A percentile compares a stretch with the other conserved stretches of the same genome.
Evolutionary conservation across 2,888 invertebrate species (phyloP).

Genomic region (Sinodicranocentrus sp.): DNA sequence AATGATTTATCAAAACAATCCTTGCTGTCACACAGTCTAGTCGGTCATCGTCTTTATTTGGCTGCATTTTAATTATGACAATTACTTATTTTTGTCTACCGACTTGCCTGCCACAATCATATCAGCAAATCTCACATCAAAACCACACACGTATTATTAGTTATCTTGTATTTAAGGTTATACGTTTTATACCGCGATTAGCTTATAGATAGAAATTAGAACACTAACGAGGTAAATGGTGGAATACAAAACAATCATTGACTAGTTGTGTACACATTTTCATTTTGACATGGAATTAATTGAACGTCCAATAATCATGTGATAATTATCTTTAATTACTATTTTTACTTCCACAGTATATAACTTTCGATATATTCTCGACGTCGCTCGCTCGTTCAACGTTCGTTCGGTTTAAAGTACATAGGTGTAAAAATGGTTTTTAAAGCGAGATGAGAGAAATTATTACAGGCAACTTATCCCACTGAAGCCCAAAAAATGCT

Average conservation of each 20-base stretch:
- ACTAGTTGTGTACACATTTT: slow-evolving; percentile 43
- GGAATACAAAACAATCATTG: slow-evolving; percentile 57
- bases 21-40: slow-evolving; percentile 29
- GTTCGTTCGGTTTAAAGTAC: background rate
- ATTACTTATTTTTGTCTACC: background rate
- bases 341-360: slow-evolving; percentile 12
- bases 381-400: too few species aligned
- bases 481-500: slow-evolving; percentile 48
- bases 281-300: slow-evolving; percentile 46
- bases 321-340: slow-evolving; percentile 34
- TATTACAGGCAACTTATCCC: slow-evolving; percentile 56
- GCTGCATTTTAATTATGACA: slow-evolving; percentile 6
- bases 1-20: slow-evolving; percentile 9
- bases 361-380: background rate
- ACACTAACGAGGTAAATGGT: too few species aligned
- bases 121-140: slow-evolving; percentile 45
- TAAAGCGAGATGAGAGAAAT: background rate
- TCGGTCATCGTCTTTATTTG: slow-evolving; percentile 8
- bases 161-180: background rate
- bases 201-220: too few species aligned
- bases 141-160: slow-evolving; percentile 54
- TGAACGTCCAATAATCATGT: slow-evolving; percentile 57
- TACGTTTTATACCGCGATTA: background rate
- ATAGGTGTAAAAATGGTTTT: background rate
- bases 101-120: slow-evolving; percentile 17